A percentile compares a stretch with the other conserved stretches of the same genome.
These are phyloP conservation scores for Bombus sibiricus DNA, from an alignment of 1,140 invertebrate genomes.

Conservation along the genomic window DNA sequence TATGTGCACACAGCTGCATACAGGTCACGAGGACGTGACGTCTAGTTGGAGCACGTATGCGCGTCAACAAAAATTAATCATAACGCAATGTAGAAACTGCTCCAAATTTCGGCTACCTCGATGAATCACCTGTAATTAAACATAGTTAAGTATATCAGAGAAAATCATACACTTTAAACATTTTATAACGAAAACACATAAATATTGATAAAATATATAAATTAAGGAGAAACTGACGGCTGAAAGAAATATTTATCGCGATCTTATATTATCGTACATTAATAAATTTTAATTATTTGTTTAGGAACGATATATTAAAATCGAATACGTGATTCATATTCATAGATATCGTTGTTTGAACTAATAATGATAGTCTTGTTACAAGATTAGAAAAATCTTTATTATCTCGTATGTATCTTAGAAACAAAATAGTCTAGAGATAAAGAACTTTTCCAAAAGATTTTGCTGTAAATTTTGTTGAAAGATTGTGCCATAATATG, in stretches of 20 bases:
- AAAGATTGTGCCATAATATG: not conserved
- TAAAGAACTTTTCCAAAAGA: not conserved
- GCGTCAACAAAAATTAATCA: slow-evolving; percentile 30
- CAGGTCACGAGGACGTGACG: slow-evolving; percentile 42
- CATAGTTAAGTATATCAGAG: not conserved
- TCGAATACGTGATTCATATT: not conserved
- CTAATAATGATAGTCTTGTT: not conserved
- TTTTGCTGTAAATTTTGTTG: not conserved
- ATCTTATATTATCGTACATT: not conserved
- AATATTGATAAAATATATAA: not conserved
- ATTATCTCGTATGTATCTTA: not conserved
- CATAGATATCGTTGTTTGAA: not conserved
- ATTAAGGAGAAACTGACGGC: not conserved
- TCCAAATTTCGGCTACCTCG: slow-evolving; percentile 1
- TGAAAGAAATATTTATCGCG: not conserved
- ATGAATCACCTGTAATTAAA: slow-evolving; percentile 23
- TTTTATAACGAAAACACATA: not conserved
- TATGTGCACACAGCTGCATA: not conserved
- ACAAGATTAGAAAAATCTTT: not conserved
- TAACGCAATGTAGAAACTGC: not conserved
- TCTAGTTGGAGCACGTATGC: not conserved
- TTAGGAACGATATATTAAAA: not conserved
- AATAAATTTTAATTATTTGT: not conserved
- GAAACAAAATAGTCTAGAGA: not conserved
- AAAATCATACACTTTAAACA: not conserved